phyloP scores from a whole-genome alignment of 2,113 vertebrate genomes.

The Aegithalos caudatus region DNA sequence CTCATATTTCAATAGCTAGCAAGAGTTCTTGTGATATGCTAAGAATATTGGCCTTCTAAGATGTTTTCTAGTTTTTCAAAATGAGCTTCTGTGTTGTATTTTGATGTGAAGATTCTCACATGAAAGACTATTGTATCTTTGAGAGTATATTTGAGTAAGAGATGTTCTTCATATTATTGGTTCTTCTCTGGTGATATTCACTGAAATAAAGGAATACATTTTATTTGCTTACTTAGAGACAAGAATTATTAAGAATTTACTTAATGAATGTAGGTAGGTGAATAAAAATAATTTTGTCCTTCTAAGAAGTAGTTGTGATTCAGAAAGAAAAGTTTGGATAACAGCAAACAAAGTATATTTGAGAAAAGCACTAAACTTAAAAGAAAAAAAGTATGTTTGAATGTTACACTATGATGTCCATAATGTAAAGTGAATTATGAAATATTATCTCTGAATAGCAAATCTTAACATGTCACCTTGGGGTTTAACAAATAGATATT shows the following conservation, averaged over 20 bases:
- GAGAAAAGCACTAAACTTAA: slow-evolving; percentile 43
- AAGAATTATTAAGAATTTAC: slow-evolving; percentile 49
- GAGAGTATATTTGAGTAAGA: not conserved
- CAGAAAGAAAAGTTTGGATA: slow-evolving; percentile 39
- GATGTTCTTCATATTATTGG: not conserved
- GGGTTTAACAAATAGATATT: not conserved
- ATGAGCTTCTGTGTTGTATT: not conserved
- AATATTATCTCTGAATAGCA: not conserved
- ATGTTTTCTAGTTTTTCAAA: not conserved
- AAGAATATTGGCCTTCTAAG: not conserved
- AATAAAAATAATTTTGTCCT: slow-evolving; percentile 43
- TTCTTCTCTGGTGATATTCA: not conserved
- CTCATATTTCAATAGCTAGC: not conserved
- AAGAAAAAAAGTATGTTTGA: slow-evolving; percentile 35
- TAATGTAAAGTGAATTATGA: slow-evolving; percentile 19
- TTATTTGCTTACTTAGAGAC: slow-evolving; percentile 24
- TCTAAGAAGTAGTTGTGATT: slow-evolving; percentile 35
- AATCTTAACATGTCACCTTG: not conserved
- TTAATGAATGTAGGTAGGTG: slow-evolving; percentile 45
- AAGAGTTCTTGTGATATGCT: not conserved
- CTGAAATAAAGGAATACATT: not conserved
- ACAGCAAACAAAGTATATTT: slow-evolving; percentile 26
- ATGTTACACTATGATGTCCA: slow-evolving; percentile 24
- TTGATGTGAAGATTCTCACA: not conserved
- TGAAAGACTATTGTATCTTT: not conserved